Evolutionary conservation across 2,888 invertebrate species (phyloP).

Genomic region (Eupithecia exiguata): DNA sequence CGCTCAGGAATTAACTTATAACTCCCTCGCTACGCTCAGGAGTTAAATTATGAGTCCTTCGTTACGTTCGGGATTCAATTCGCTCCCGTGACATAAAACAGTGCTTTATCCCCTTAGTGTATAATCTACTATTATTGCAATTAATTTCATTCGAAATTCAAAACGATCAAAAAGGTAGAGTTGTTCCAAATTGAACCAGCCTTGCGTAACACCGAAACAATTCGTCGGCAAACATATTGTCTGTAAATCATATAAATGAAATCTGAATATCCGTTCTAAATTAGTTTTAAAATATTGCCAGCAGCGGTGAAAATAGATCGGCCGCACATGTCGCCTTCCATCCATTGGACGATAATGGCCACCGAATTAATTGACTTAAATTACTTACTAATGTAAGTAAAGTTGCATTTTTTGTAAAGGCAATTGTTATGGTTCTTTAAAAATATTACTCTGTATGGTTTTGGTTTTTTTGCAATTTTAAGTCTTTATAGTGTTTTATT

Average conservation of each 20-base stretch:
- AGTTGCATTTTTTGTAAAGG: conserved; percentile 4
- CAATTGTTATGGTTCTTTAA: not conserved
- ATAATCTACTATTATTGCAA: no score
- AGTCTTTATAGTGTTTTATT: no score
- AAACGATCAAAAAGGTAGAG: not conserved
- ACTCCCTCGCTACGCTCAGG: no score
- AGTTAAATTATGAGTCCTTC: no score
- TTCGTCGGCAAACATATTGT: conserved; percentile 25
- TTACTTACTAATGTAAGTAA: not conserved
- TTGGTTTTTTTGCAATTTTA: not conserved
- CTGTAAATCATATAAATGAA: conserved; percentile 34
- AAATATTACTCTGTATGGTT: not conserved
- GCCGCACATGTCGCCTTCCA: conserved; percentile 50
- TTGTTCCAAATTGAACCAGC: conserved; percentile 2
- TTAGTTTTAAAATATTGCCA: conserved; percentile 34
- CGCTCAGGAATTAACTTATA: no score
- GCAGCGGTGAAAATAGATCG: conserved; percentile 34
- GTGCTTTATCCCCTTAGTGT: no score
- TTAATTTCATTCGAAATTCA: not conserved
- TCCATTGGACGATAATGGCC: conserved; percentile 37
- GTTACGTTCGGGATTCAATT: no score
- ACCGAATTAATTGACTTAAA: not conserved
- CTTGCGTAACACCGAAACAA: conserved; percentile 22
- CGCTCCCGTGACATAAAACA: no score
- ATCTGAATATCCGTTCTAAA: conserved; percentile 39